phyloP scores from a whole-genome alignment of 2,888 invertebrate genomes.

The Gerris lacustris region DNA sequence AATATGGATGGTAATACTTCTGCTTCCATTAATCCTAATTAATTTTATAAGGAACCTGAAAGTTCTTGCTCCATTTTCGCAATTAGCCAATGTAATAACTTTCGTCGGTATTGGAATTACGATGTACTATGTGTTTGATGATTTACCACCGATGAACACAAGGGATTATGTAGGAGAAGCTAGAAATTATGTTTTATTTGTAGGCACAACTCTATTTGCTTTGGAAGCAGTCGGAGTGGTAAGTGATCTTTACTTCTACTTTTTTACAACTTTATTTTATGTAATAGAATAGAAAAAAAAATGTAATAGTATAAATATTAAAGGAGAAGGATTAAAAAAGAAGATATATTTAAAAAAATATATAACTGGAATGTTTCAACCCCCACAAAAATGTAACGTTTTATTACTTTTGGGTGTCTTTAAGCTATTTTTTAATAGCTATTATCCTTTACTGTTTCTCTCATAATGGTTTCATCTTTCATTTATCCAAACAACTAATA shows the following conservation, averaged over 20 bases:
- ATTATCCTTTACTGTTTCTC: too few species aligned
- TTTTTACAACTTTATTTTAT: neutral
- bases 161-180: slow-evolving; percentile 42
- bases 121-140: slow-evolving; percentile 55
- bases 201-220: slow-evolving; percentile 83
- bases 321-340: neutral
- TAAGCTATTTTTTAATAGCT: too few species aligned
- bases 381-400: too few species aligned
- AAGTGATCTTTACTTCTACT: slow-evolving; percentile 35
- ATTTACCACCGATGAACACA: slow-evolving; percentile 44
- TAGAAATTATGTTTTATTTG: slow-evolving; percentile 59
- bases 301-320: slow-evolving; percentile 10
- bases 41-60: slow-evolving; percentile 65
- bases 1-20: slow-evolving; percentile 57
- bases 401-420: too few species aligned
- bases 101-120: slow-evolving; percentile 63
- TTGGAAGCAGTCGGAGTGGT: slow-evolving; percentile 72
- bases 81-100: slow-evolving; percentile 67
- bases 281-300: neutral
- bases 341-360: too few species aligned
- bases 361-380: too few species aligned
- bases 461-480: too few species aligned
- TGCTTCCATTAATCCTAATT: slow-evolving; percentile 57
- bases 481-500: too few species aligned
- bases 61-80: slow-evolving; percentile 68